Evolutionary conservation across 1,140 invertebrate genomes (phyloP), one percentile per base, ranked within the genome.

Genomic region (Lerema accius): DNA sequence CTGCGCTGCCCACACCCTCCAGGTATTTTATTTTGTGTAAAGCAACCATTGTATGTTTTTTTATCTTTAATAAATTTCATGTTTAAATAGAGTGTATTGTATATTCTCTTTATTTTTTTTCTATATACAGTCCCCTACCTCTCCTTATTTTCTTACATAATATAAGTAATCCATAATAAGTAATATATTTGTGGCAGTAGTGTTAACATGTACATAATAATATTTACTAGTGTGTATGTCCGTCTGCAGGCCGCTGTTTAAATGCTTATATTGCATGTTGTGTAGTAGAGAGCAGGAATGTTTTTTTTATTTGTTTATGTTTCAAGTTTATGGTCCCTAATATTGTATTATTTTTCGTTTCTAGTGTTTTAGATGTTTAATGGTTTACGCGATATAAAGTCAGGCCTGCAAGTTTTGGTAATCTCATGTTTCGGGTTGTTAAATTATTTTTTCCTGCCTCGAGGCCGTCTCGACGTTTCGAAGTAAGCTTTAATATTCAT

Each of bases 1-100:
- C 65, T 26, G 60, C 71, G 59, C 59, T 59, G 62, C 64, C 70
- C 58, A 62, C 66, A 78, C 78, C 86, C 83, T 89, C 81, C 86
- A 86, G 81, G 78, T 88, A 90, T 89, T 91, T 91, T 90, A 90
- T 91, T 91, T 91, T 91, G 84, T 90, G 88, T 90, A 91, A 91
- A 86, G 82, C 84, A 80, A 80, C 73, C 70, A 82, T 80, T 91
- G 89, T 91, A 91, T 91, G 86, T 89, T 90, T 91, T 84, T 91
- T 85, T 82, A 89, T 84, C 86, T 89, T 91, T 90, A 91, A 91
- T 91, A 91, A 91, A 91, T 83, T 90, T 89, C 84, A 88, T 90
- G 86, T 85, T 89, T 89, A 86, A 88, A 89, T 89, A 90, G 80
- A 80, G 77, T 89, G 83, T 89, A 89, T 87, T 84, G 86, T 89